These are phyloP conservation scores for Erebia epiphron DNA, from an alignment of 2,888 invertebrate species.

Conservation along the genomic window DNA sequence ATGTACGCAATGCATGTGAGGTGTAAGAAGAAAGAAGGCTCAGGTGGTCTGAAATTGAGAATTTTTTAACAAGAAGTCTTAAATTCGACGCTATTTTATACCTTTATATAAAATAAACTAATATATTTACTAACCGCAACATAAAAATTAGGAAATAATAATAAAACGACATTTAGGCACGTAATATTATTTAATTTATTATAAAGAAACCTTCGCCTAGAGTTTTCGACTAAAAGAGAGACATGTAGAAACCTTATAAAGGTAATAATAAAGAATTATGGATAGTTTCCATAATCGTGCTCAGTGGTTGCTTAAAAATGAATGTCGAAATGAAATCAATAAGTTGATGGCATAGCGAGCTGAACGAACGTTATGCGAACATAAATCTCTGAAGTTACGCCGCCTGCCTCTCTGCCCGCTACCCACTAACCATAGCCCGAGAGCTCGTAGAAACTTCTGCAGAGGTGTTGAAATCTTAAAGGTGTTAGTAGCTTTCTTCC, in stretches of 20 bases:
- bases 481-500: not conserved
- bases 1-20: constrained; percentile 1
- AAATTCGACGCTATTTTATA: no score
- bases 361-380: constrained; percentile 72
- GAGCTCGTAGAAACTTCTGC: not conserved
- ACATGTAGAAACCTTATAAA: not conserved
- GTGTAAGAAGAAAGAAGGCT: not conserved
- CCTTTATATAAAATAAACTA: no score
- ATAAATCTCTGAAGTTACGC: constrained; percentile 76
- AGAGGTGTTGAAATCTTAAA: not conserved
- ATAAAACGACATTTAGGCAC: no score
- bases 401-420: constrained; percentile 29
- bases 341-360: constrained; percentile 67
- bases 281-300: constrained; percentile 15
- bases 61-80: no score
- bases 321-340: constrained; percentile 75
- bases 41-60: no score
- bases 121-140: no score
- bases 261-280: not conserved
- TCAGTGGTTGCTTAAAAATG: constrained; percentile 63
- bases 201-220: not conserved
- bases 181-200: not conserved
- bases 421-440: not conserved
- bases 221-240: not conserved
- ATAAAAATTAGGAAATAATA: no score